Evolutionary conservation across 2,797 vertebrate genomes (phyloP).

Genomic region (Distichodus sexfasciatus): DNA sequence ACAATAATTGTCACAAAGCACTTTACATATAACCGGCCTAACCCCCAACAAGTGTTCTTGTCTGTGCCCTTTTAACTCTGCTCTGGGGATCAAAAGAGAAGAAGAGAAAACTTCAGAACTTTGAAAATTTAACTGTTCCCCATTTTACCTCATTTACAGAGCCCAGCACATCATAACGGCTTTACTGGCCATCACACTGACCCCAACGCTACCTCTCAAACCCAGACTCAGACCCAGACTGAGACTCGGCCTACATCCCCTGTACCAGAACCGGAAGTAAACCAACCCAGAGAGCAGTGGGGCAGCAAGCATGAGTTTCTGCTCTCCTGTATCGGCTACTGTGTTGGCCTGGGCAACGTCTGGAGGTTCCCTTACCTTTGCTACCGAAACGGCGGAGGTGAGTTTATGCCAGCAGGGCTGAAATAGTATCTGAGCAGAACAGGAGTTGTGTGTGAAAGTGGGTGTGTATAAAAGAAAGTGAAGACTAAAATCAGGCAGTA

Average conservation of each 20-base stretch:
- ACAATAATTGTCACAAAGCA: too few species aligned
- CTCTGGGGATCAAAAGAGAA: too few species aligned
- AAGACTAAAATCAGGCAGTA: too few species aligned
- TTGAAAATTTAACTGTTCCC: background rate
- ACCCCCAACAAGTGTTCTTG: too few species aligned
- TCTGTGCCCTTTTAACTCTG: too few species aligned
- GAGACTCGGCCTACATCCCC: slow-evolving; percentile 44
- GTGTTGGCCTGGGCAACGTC: slow-evolving; percentile 80
- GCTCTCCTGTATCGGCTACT: slow-evolving; percentile 83
- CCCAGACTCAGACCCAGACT: slow-evolving; percentile 46
- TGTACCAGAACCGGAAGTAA: background rate
- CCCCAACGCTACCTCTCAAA: slow-evolving; percentile 10
- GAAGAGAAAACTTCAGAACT: slow-evolving; percentile 2
- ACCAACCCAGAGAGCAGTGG: slow-evolving; percentile 71
- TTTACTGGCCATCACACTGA: slow-evolving; percentile 51
- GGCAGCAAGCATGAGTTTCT: slow-evolving; percentile 78
- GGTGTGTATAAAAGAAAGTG: too few species aligned
- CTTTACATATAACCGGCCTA: too few species aligned
- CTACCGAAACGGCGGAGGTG: slow-evolving; percentile 86
- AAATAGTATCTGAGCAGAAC: too few species aligned
- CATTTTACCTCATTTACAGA: slow-evolving; percentile 44
- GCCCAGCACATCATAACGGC: slow-evolving; percentile 58
- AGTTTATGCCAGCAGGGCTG: slow-evolving; percentile 38
- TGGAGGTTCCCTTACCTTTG: slow-evolving; percentile 87
- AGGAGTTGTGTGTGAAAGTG: too few species aligned